Conservation (phyloP, 2,113 vertebrate species). For the Polypterus senegalus region DNA sequence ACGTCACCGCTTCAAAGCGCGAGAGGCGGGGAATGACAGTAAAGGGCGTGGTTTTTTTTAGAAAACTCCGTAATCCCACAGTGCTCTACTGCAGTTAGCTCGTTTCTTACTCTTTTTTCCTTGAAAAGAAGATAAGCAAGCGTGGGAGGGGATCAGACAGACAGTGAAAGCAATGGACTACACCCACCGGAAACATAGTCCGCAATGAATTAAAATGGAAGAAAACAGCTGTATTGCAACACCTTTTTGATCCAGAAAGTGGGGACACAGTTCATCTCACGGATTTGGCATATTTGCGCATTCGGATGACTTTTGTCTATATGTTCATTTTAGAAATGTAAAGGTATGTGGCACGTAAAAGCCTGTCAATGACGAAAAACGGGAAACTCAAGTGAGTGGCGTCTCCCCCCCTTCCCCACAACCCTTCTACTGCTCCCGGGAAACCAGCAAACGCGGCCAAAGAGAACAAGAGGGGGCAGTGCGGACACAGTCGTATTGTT, state of each 20-base stretch:
- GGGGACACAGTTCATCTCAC: too few species aligned
- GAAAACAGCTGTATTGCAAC: too few species aligned
- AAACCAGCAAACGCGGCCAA: slow-evolving; percentile 9
- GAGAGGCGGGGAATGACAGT: too few species aligned
- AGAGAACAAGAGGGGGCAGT: slow-evolving; percentile 8
- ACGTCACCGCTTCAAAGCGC: too few species aligned
- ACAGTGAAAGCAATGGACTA: slow-evolving; percentile 11
- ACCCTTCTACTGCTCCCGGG: not conserved
- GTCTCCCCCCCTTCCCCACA: not conserved
- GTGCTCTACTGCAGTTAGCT: too few species aligned
- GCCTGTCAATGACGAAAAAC: not conserved
- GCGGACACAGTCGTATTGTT: slow-evolving; percentile 10
- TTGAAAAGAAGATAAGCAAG: too few species aligned
- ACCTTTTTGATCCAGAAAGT: too few species aligned
- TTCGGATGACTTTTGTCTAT: not conserved
- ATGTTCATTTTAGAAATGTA: not conserved
- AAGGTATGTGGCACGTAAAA: not conserved
- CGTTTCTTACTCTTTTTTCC: too few species aligned
- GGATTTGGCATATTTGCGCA: slow-evolving; percentile 5
- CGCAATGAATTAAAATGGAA: slow-evolving; percentile 2
- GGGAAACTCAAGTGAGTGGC: not conserved
- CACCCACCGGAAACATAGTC: slow-evolving; percentile 22
- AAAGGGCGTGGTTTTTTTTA: too few species aligned
- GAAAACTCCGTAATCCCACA: too few species aligned
- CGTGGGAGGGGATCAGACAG: too few species aligned